Percentiles rank a stretch among this genome's conserved stretches.
phyloP scores from a whole-genome alignment of 2,888 invertebrate genomes.

The Melieria picta region DNA sequence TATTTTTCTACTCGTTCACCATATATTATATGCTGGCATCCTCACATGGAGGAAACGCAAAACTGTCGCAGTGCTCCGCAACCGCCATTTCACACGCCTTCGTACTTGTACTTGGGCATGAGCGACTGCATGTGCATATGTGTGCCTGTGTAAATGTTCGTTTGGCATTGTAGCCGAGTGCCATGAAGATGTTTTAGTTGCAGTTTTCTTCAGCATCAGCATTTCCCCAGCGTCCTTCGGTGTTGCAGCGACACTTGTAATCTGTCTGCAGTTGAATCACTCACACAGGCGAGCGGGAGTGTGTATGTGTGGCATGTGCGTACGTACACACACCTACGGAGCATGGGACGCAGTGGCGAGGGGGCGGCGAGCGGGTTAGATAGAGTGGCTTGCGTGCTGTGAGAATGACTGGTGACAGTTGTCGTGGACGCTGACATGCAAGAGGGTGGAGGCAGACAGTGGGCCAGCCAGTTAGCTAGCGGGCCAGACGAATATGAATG shows the following conservation, averaged over 20 bases:
- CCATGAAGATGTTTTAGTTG: slow-evolving; percentile 26
- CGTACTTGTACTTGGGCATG: no score
- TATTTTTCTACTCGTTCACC: background rate
- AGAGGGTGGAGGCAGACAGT: background rate
- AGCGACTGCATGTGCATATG: background rate
- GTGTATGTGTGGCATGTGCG: slow-evolving; percentile 2
- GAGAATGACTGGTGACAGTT: background rate
- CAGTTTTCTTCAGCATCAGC: slow-evolving; percentile 23
- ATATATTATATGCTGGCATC: background rate
- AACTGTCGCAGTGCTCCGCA: background rate
- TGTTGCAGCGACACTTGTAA: slow-evolving; percentile 42
- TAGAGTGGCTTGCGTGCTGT: slow-evolving; percentile 11
- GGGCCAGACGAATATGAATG: no score
- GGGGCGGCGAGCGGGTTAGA: background rate
- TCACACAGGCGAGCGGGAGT: background rate
- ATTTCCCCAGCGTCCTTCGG: slow-evolving; percentile 38
- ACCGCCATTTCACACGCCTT: no score
- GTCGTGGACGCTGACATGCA: background rate
- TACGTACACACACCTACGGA: background rate
- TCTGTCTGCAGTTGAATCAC: slow-evolving; percentile 42
- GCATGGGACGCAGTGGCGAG: background rate
- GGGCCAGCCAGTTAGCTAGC: no score
- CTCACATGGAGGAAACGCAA: background rate
- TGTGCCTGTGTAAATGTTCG: slow-evolving; percentile 3
- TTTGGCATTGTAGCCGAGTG: background rate